Evolutionary conservation across 2,888 invertebrate genomes (phyloP), one percentile per base, ranked within the genome.

Genomic region (Alloscopus bannaensis): DNA sequence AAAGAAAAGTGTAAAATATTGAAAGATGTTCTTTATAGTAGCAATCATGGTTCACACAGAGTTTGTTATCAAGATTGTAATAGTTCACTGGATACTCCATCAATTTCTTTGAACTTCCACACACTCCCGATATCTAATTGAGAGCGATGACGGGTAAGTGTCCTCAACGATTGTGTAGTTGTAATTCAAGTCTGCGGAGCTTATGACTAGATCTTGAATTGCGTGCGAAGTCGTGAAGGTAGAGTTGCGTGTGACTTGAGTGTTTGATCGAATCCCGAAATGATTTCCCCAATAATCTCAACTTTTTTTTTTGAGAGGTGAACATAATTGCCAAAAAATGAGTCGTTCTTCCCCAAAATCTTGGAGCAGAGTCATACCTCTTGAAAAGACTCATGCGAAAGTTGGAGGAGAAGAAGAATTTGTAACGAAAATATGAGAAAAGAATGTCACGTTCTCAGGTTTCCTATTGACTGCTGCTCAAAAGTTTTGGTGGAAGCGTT

Each of bases 31-130:
- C 28, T 64, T 36, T 47, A 47, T 64, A 64, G 26, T 65, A 22
- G 13, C 36, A 6, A 13, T 36, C 36, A 36, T 36, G 36, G 36
- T 36, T 16, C 16, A 40, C 24, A 40, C 52, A 22, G 31, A 26
- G 26, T 68, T 60, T 29, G 4, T 22, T 40, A 42, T 42, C 24
- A 13, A 24, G 59, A 31, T 59, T 68, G 45, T 60, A 60, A 20
- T 60, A 60, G 59, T 70, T 70, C 59, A 70, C 60, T 70, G 59
- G 59, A 70, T 59, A 20, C 40, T 52, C 52, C 52, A 52, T 52
- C 52, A 52, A 52, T 52, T 52, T 52, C 3, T 52, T 16, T 28
- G 24, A 13, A 4, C 18, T 16, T 47, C 13, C 47, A 11, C 22
- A 52, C 18, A 18, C 18, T 47, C 47, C 20, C 24, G 4, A 52